A percentile compares a stretch with the other conserved stretches of the same genome.
Conservation (phyloP, 2,888 invertebrate genomes). For the Plusia festucae region DNA sequence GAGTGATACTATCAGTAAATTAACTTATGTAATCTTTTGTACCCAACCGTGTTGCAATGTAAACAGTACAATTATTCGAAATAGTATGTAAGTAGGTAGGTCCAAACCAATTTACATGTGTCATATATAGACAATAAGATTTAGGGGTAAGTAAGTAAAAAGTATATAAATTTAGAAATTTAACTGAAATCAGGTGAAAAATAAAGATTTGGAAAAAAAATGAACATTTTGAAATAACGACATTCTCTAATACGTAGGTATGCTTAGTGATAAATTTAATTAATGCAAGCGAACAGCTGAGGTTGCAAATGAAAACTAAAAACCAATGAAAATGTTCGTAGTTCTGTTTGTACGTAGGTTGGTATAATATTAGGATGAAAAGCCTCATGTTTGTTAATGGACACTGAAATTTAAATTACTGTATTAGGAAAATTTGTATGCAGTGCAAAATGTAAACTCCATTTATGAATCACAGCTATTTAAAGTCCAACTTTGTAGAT, state of each 20-base stretch:
- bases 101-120: constrained; percentile 1
- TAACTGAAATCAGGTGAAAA: too few species aligned
- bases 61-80: constrained; percentile 29
- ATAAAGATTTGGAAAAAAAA: too few species aligned
- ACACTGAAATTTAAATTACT: constrained; percentile 1
- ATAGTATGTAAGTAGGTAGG: constrained; percentile 31
- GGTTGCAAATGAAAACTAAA: too few species aligned
- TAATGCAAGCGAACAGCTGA: too few species aligned
- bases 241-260: too few species aligned
- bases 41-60: constrained; percentile 26
- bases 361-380: background rate
- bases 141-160: constrained; percentile 40
- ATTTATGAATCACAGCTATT: constrained; percentile 1
- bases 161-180: too few species aligned
- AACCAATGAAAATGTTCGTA: background rate
- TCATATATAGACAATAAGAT: constrained; percentile 13
- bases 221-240: too few species aligned
- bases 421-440: background rate
- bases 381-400: constrained; percentile 5
- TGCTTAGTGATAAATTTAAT: too few species aligned
- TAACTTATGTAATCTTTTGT: constrained; percentile 33
- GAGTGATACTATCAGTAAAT: constrained; percentile 24
- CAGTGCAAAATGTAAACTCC: background rate
- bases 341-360: background rate
- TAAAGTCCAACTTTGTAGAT: background rate